A percentile compares a stretch with the other conserved stretches of the same genome.
These are phyloP conservation scores for Drosophila kanapiae DNA, from an alignment of 1,140 invertebrate genomes.

Conservation along the genomic window DNA sequence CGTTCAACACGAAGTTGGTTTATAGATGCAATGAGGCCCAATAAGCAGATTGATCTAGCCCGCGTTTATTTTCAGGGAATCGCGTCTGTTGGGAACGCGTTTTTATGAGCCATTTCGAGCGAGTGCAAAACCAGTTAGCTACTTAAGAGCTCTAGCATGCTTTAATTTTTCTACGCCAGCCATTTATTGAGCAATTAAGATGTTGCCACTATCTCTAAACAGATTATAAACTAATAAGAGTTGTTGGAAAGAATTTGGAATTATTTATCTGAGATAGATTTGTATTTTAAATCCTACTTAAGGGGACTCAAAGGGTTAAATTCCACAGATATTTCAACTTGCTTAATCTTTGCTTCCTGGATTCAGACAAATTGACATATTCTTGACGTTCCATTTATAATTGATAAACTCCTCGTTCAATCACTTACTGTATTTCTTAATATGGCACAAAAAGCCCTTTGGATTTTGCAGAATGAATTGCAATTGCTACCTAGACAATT, in stretches of 20 bases:
- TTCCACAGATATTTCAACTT: not conserved
- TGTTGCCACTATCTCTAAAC: not conserved
- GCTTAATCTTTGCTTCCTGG: not conserved
- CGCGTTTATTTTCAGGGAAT: not conserved
- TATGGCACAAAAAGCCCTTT: slow-evolving; percentile 21
- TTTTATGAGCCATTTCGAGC: not conserved
- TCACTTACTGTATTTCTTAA: slow-evolving; percentile 19
- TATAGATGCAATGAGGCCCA: not conserved
- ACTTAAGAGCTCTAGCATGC: slow-evolving; percentile 11
- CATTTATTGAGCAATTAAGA: slow-evolving; percentile 25
- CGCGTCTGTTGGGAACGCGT: not conserved
- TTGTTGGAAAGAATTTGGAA: not conserved
- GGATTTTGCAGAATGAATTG: slow-evolving; percentile 28
- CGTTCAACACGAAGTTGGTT: slow-evolving; percentile 2
- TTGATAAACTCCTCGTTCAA: slow-evolving; percentile 7
- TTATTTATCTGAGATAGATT: not conserved
- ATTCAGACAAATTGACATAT: not conserved
- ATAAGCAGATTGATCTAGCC: slow-evolving; percentile 16
- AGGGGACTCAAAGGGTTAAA: not conserved
- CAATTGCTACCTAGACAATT: slow-evolving; percentile 36
- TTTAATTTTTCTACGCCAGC: not conserved
- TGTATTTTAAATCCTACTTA: not conserved
- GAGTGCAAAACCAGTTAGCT: slow-evolving; percentile 20
- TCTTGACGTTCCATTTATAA: not conserved
- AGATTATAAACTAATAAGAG: not conserved